Base-by-base conservation (phyloP, 1,140 invertebrate genomes). In the Bombus superbus region DNA sequence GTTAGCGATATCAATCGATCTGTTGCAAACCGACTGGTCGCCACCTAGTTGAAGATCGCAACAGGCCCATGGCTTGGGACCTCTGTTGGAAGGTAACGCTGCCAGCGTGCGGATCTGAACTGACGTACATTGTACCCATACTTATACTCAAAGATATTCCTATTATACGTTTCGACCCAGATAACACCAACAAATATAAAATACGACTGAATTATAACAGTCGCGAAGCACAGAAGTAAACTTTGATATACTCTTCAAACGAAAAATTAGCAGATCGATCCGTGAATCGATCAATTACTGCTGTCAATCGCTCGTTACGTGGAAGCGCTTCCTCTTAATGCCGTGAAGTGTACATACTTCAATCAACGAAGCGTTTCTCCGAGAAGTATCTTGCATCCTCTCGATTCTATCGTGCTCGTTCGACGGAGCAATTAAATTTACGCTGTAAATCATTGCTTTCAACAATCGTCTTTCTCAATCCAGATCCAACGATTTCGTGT, bases 401-500 rank as follows among this genome's bases (percentile, higher is more conserved):
- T 42, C 44, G n/a, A 22, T 57, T 64, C 62, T 28, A n/a, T 79
- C n/a, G 25, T 28, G 18, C 18, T 15, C 62, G 42, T 32, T 32
- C 32, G 25, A 5, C 32, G 13, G 28, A 42, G 38, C 64, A 44
- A 81, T 81, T 81, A 81, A 81, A 62, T 32, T 53, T 35, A 38
- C 53, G 47, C 25, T 44, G 53, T 13, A 42, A 81, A 74, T 81
- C 80, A 22, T 81, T 73, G 42, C 38, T 62, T 59, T 35, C 32
- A 73, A 81, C 68, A 18, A 62, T 40, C 18, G 38, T 47, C 28
- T 53, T 62, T 15, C 66, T 69, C 47, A 2, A 53, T 9, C 64
- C 75, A 35, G 53, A n/a, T 32, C 66, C 42, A 25, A 35, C 73
- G n/a, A 64, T 83, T 57, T 79, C 38, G 47, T 74, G 47, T 78